Evolutionary conservation across 2,888 invertebrate species (phyloP), one percentile per base, ranked within the genome.

Genomic region (Ichneumoninae sp.): DNA sequence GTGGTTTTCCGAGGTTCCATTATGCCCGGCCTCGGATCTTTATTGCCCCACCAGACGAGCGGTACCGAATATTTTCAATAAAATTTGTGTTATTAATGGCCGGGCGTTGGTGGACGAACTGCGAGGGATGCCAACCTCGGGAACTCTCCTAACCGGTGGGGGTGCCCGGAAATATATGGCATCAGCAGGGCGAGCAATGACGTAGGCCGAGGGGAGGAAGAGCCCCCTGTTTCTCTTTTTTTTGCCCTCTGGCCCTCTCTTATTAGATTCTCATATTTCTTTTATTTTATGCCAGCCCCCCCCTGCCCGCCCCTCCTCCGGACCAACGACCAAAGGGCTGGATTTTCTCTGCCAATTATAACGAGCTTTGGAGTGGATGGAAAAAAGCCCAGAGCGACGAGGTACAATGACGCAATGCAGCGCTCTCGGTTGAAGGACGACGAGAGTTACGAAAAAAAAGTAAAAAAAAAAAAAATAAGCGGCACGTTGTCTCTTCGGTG

Each of bases 61-160:
- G 72, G 62, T 76, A 78, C 84, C 84, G 86, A 90, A 90, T 89
- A 89, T 90, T 91, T 90, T 90, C 91, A 90, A 92, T 92, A 88
- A 92, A 91, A 91, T 90, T 89, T 86, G 85, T 72, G 83, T 88
- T 88, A 90, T 89, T 88, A 88, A 89, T 85, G 84, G 72, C 81
- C 74, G 65, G 68, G 72, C 72, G 77, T 40, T 19, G 77, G 66
- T 26, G 19, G 65, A 70, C 54, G 52, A 65, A 69, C 52, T 52
- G 57, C 47, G 70, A 30, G 16, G 26, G 36, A 66, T 60, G 69
- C 69, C 33, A 26, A 76, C 66, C 65, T 33, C 36, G 70, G 70
- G 33, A 65, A 70, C 30, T 50, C 47, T 66, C 52, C 36, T 4
- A 22, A 10, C 57, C 57, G 57, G 16, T 1, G 16, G 52, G 26